Percentiles rank a stretch among this genome's conserved stretches.
Conservation (phyloP, 2,113 vertebrate species). For the Porphyrio hochstetteri region DNA sequence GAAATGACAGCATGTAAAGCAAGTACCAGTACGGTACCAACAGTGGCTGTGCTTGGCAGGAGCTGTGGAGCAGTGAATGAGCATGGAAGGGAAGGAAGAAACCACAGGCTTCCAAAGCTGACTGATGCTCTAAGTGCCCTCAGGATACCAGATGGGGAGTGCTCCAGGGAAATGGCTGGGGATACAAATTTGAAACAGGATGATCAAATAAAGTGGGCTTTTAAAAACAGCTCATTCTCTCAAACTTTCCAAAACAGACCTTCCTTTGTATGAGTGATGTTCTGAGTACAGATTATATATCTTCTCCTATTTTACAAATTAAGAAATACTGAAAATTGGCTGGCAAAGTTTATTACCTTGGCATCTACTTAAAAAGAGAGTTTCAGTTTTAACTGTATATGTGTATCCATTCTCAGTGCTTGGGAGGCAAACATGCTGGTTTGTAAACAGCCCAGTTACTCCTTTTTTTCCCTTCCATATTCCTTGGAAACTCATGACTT, state of each 20-base stretch:
- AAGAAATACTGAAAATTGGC: conserved; percentile 1
- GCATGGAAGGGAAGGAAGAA: neutral
- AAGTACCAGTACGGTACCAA: neutral
- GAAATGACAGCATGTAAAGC: neutral
- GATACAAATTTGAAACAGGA: neutral
- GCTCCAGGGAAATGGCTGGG: neutral
- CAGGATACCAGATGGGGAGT: neutral
- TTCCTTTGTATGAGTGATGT: neutral
- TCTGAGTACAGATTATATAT: neutral
- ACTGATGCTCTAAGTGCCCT: neutral
- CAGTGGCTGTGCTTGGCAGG: neutral
- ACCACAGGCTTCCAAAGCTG: neutral
- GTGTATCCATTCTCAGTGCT: conserved; percentile 4
- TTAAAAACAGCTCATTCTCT: conserved; percentile 13
- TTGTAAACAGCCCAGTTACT: neutral
- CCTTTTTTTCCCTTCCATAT: neutral
- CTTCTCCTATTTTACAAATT: conserved; percentile 37
- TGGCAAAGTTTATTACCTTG: conserved; percentile 29
- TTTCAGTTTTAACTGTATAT: neutral
- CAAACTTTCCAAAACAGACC: conserved; percentile 1
- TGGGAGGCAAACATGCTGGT: neutral
- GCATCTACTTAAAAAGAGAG: conserved; percentile 35
- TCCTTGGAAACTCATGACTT: neutral
- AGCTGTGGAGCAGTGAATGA: neutral
- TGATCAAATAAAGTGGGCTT: neutral